These are phyloP conservation scores for Metallyticus violacea DNA, from an alignment of 2,888 invertebrate genomes.

Conservation along the genomic window DNA sequence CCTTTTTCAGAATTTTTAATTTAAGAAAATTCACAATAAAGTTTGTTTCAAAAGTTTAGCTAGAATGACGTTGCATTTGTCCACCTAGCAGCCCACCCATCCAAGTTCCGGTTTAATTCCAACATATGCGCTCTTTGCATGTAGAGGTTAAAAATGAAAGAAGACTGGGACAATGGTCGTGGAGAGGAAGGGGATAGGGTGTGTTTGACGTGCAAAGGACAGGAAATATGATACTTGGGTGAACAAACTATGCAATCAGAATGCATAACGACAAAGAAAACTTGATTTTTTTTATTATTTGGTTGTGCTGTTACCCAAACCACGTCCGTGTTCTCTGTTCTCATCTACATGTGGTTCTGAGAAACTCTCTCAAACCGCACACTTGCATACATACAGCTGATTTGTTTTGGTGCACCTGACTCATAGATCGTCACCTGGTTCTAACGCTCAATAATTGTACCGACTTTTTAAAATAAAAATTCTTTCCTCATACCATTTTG, in stretches of 20 bases:
- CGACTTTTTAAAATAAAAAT: too few relatives aligned
- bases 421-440: too few relatives aligned
- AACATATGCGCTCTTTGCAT: background rate
- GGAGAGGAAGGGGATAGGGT: background rate
- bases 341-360: background rate
- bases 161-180: background rate
- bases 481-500: too few relatives aligned
- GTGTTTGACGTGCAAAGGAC: constrained; percentile 6
- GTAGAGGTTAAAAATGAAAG: background rate
- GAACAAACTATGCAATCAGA: constrained; percentile 15
- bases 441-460: too few relatives aligned
- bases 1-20: too few relatives aligned
- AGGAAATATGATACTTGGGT: constrained; percentile 18
- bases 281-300: background rate
- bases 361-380: background rate
- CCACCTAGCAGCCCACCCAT: background rate
- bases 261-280: constrained; percentile 16
- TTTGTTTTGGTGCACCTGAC: too few relatives aligned
- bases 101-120: background rate
- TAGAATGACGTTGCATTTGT: too few relatives aligned
- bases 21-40: too few relatives aligned
- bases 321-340: background rate
- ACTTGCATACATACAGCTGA: background rate
- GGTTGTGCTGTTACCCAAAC: background rate
- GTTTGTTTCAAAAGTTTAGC: too few relatives aligned